phyloP scores from a whole-genome alignment of 2,888 invertebrate genomes.

The Marasmarcha lunaedactyla region DNA sequence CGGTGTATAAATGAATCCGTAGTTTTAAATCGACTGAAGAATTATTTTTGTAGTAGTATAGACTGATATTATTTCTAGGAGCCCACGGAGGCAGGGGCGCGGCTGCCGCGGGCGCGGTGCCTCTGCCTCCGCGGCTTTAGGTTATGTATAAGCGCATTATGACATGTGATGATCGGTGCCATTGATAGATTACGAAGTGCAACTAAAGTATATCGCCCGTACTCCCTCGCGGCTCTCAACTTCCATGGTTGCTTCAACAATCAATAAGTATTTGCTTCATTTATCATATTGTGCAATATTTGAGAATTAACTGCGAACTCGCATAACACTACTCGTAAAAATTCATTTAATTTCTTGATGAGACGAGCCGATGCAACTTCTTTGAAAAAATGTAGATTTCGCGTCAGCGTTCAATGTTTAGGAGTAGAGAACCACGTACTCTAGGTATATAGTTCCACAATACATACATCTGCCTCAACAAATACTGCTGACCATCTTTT shows the following conservation, averaged over 20 bases:
- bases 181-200: slow-evolving; percentile 64
- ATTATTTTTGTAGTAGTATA: slow-evolving; percentile 70
- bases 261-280: slow-evolving; percentile 12
- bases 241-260: slow-evolving; percentile 55
- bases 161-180: slow-evolving; percentile 69
- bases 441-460: no score
- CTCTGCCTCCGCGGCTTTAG: slow-evolving; percentile 7
- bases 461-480: no score
- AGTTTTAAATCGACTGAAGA: slow-evolving; percentile 63
- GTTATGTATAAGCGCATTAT: slow-evolving; percentile 56
- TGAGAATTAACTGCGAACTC: no score
- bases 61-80: slow-evolving; percentile 57
- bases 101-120: background rate
- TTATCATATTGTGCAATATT: slow-evolving; percentile 13
- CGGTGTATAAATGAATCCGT: slow-evolving; percentile 50
- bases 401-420: no score
- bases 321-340: no score
- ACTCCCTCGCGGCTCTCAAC: slow-evolving; percentile 47
- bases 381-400: no score
- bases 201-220: slow-evolving; percentile 41
- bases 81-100: background rate
- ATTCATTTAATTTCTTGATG: no score
- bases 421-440: no score
- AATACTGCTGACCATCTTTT: no score
- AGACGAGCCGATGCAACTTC: no score